Base-by-base conservation (phyloP, 2,888 invertebrate species). In the Arrhopalites spinosus region DNA sequence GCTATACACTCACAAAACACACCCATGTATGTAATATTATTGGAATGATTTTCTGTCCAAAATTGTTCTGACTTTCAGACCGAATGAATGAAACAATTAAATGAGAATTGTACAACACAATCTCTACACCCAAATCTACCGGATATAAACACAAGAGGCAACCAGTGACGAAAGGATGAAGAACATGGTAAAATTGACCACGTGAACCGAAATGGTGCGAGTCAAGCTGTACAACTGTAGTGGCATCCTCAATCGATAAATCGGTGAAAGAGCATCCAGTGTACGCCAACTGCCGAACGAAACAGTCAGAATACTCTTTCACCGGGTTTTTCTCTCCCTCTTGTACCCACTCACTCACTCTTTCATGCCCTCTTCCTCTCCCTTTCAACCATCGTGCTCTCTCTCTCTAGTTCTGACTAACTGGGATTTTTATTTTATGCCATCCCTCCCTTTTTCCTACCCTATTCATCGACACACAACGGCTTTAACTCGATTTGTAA, bases 161-260 rank as follows among this genome's bases (percentile, higher is more conserved):
- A 66, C 27, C 27, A 63, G 63, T 45, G 66, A 20, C 20, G 66
- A 66, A 53, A 50, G 27, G 17, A 72, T 17, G 50, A 43, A 63
- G 47, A 20, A 72, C 61, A 36, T 25, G 45, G 45, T 43, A 20
- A 13, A 36, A 23, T 29, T 63, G 29, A 64, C 72, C 72, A 68
- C 68, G 68, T 68, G 68, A 67, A 36, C 66, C 43, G 61, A 20
- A 73, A 59, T 68, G 59, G 74, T 67, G 68, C 29, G 69, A 66
- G 47, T 61, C 59, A 64, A 72, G 29, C 15, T 36, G 36, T 61
- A 7, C 20, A 5, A 5, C 20, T 50, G 50, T 72, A 20, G 53
- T 59, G 15, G 29, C 64, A 72, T 64, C 72, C 61, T 77, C 76
- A 77, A 78, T 78, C 79, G 78, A 79, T 79, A 79, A 78, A 78